A percentile compares a stretch with the other conserved stretches of the same genome.
Conservation (phyloP, 2,888 invertebrate genomes). For the Xanthostigma xanthostigma region DNA sequence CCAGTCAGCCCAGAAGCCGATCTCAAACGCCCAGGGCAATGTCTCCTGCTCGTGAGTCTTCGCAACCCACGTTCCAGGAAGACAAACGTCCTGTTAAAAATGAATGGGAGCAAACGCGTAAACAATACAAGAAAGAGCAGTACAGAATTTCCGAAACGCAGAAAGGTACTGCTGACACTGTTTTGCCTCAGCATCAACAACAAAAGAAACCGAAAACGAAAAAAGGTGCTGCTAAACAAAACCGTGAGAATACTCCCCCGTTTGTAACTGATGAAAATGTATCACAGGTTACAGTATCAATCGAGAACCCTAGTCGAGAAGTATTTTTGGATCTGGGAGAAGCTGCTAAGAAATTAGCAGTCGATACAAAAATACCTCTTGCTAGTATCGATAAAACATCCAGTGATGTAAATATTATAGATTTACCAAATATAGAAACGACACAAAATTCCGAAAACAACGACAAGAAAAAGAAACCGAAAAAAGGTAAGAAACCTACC, state of each 20-base stretch:
- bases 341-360: slow-evolving; percentile 17
- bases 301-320: too few relatives aligned
- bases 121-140: slow-evolving; percentile 7
- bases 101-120: slow-evolving; percentile 4
- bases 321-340: slow-evolving; percentile 17
- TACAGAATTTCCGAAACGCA: slow-evolving; percentile 9
- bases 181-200: slow-evolving; percentile 8
- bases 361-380: slow-evolving; percentile 18
- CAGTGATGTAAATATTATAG: slow-evolving; percentile 17
- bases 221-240: slow-evolving; percentile 9
- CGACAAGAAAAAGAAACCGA: slow-evolving; percentile 18
- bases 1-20: slow-evolving; percentile 26
- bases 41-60: background rate
- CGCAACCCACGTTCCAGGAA: background rate
- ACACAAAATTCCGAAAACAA: slow-evolving; percentile 5
- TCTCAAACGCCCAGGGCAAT: slow-evolving; percentile 6
- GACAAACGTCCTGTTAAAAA: background rate
- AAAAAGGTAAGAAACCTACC: slow-evolving; percentile 16
- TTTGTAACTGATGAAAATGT: background rate
- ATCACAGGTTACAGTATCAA: background rate
- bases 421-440: slow-evolving; percentile 20
- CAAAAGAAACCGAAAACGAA: slow-evolving; percentile 12
- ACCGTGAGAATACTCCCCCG: background rate
- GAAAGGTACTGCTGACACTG: too few relatives aligned
- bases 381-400: slow-evolving; percentile 11